Evolutionary conservation across 2,888 invertebrate species (phyloP), one percentile per base, ranked within the genome.

Genomic region (Liodrosophila aerea): DNA sequence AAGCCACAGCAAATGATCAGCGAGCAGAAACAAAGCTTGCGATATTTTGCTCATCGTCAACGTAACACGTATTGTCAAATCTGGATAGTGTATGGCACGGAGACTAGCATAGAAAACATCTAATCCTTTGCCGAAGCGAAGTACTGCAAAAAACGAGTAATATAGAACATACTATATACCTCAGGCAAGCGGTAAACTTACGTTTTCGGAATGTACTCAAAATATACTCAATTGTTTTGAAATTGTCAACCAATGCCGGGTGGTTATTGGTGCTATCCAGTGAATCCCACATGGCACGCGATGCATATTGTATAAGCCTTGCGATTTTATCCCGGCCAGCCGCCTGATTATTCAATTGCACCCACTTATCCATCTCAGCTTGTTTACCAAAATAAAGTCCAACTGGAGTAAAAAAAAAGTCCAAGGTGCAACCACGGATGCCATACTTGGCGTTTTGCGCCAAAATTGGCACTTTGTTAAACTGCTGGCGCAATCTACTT

Each of bases 1-100:
- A 1, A 97, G 90, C 96, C 97, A 97, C 29, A 97, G 92, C 29
- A 97, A 92, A 86, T 98, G 97, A 88, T 98, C 98, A 9, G 95
- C 93, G 41, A 97, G 91, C 1, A 98, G 91, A 85, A 94, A 98
- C 18, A 96, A 87, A 0, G 96, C 93, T 87, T 94, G 94, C 18
- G 95, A 92, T 47, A 97, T 91, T 91, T 95, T 96, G 63, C 96
- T 94, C 46, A 96, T 86, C 0, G 96, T 95, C 30, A 96, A 88
- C 22, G 95, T 94, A 7, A 94, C 88, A 70, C 95, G 92, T 13
- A 97, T 89, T 2, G 93, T 91, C 11, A 93, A 87, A 86, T 97
- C 94, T 22, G 94, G 93, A 87, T 96, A 92, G 66, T 95, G 93
- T 62, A 96, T 92, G 9, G 93, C 92, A 50, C 93, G 93, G 46